Base-by-base conservation (phyloP, 2,888 invertebrate species). In the Leucophora obtusa region DNA sequence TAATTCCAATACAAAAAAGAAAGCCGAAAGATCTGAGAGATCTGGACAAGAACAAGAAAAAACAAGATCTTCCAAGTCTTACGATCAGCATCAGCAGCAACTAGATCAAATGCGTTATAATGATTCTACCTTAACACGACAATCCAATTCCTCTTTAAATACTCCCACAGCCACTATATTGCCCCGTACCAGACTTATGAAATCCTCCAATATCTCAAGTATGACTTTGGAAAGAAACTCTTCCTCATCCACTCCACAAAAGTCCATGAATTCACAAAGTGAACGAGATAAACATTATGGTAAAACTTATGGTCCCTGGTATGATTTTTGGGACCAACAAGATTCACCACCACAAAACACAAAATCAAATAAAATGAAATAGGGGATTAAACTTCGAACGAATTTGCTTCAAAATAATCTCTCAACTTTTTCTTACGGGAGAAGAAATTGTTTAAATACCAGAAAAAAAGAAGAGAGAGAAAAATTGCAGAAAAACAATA, bases 251-350 rank as follows among this genome's bases (percentile, higher is more conserved):
- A 50, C 53, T 8, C 75, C 69, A 43, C 77, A 81, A 51, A 81
- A 81, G 18, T 56, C 60, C 0, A 9, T 60, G 35, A 47, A 62
- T 51, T 15, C 59, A 21, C 47, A 58, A 58, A 68, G 51, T 33
- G 79, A 76, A 53, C 72, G 79, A 28, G 86, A 86, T 53, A 84
- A 85, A n/a, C 84, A 83, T 47, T 85, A 84, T 75, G 85, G 93
- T 73, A 95, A 95, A 86, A 94, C 94, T 83, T 96, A 95, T 88
- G 96, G 96, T 0, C 96, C 96, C 0, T 96, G 96, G 96, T 96
- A 96, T 87, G 96, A 96, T 90, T 92, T 96, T 82, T 96, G 96
- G 96, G 96, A 89, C 71, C 84, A 85, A 73, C 88, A 88, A 78
- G 84, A 84, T 24, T 86, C 87, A 33, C 87, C 87, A n/a, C 14